Evolutionary conservation across 1,140 invertebrate genomes (phyloP).

Genomic region (Tetramorium alpestre): DNA sequence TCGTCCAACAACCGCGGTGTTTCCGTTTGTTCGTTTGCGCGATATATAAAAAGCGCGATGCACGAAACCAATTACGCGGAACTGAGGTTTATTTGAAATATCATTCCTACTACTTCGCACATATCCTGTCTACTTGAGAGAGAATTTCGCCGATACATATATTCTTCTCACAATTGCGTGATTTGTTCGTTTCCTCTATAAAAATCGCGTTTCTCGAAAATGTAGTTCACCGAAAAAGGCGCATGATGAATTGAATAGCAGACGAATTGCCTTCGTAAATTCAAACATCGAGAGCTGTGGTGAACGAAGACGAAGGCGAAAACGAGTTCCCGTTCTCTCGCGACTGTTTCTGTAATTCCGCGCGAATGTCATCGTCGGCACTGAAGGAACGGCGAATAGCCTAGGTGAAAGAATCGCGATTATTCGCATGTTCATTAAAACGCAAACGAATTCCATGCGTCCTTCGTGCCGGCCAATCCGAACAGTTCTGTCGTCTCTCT

Average conservation of each 20-base stretch:
- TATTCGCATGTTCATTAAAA: constrained; percentile 76
- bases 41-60: constrained; percentile 15
- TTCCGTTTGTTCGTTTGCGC: constrained; percentile 14
- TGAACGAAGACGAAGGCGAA: constrained; percentile 44
- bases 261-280: constrained; percentile 18
- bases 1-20: constrained; percentile 19
- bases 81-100: constrained; percentile 24
- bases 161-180: not conserved
- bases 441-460: constrained; percentile 74
- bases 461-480: constrained; percentile 53
- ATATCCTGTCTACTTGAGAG: not conserved
- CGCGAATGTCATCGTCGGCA: constrained; percentile 60
- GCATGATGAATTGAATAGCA: not conserved
- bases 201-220: not conserved
- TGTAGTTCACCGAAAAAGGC: constrained; percentile 9
- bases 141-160: not conserved
- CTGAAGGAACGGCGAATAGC: constrained; percentile 57
- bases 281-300: constrained; percentile 2
- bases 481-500: constrained; percentile 44
- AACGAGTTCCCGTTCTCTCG: constrained; percentile 61
- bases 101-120: not conserved
- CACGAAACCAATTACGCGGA: constrained; percentile 26
- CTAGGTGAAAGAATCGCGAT: constrained; percentile 64
- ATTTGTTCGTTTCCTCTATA: not conserved
- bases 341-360: constrained; percentile 60